phyloP scores from a whole-genome alignment of 2,113 vertebrate species.

The Chamaetylas fuelleborni region DNA sequence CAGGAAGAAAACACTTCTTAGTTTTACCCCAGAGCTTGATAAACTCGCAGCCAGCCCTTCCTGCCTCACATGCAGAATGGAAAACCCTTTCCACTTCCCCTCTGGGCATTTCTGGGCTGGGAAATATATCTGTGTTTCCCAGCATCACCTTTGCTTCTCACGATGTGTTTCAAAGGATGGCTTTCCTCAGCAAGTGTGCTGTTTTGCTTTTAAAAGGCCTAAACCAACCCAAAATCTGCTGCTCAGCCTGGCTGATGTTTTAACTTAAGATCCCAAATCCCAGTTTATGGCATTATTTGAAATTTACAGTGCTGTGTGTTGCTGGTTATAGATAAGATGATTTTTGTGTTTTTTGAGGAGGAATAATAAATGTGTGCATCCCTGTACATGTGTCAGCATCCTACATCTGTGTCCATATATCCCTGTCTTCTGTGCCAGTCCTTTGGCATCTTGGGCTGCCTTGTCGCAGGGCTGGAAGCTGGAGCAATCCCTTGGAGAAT shows the following conservation, averaged over 20 bases:
- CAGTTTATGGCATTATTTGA: background rate
- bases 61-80: rapidly evolving
- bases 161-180: background rate
- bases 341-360: background rate
- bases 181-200: background rate
- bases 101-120: background rate
- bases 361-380: background rate
- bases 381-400: background rate
- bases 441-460: background rate
- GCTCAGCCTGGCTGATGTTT: rapidly evolving
- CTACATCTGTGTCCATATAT: rapidly evolving
- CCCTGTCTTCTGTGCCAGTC: rapidly evolving
- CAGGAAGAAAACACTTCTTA: background rate
- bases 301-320: background rate
- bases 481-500: background rate
- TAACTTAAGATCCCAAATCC: background rate
- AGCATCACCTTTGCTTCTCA: background rate
- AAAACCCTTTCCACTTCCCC: background rate
- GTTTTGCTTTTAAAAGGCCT: background rate
- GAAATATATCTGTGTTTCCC: background rate
- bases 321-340: background rate
- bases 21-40: background rate
- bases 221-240: background rate
- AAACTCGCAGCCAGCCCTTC: background rate
- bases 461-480: background rate